Conservation (phyloP, 2,888 invertebrate genomes). For the Cyaniris semiargus region DNA sequence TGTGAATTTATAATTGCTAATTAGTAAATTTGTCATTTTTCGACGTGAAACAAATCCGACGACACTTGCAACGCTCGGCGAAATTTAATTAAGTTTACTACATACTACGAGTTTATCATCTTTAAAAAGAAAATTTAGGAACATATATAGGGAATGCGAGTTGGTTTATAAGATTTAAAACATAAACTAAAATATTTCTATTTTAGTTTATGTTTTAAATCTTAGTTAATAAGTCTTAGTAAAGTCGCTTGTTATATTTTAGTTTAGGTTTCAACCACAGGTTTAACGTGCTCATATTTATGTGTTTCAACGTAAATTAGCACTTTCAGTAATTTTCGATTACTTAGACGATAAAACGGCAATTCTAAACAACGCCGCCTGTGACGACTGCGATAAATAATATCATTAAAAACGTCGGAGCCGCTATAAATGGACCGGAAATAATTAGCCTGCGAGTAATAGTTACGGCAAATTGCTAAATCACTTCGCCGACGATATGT, state of each 20-base stretch:
- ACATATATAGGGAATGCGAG: too few species aligned
- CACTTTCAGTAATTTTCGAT: background rate
- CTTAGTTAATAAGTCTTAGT: background rate
- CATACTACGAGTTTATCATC: conserved; percentile 48
- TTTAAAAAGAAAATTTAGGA: conserved; percentile 19
- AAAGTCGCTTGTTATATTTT: background rate
- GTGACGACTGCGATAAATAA: conserved; percentile 19
- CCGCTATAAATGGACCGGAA: conserved; percentile 59
- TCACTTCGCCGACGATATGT: conserved; percentile 67
- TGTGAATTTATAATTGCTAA: conserved; percentile 36
- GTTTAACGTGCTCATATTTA: background rate
- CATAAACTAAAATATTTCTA: too few species aligned
- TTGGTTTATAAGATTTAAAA: too few species aligned
- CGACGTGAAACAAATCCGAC: conserved; percentile 40
- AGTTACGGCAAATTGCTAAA: conserved; percentile 62
- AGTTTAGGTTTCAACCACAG: background rate
- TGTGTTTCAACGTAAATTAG: background rate
- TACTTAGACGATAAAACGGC: conserved; percentile 21
- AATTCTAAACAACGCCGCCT: conserved; percentile 22
- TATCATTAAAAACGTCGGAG: conserved; percentile 24
- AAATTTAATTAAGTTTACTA: conserved; percentile 61
- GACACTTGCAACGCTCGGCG: conserved; percentile 42
- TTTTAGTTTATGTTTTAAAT: too few species aligned
- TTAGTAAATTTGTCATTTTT: conserved; percentile 46
- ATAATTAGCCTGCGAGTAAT: conserved; percentile 66